Conservation (phyloP, 2,113 vertebrate genomes). For the Syrmaticus mikado region DNA sequence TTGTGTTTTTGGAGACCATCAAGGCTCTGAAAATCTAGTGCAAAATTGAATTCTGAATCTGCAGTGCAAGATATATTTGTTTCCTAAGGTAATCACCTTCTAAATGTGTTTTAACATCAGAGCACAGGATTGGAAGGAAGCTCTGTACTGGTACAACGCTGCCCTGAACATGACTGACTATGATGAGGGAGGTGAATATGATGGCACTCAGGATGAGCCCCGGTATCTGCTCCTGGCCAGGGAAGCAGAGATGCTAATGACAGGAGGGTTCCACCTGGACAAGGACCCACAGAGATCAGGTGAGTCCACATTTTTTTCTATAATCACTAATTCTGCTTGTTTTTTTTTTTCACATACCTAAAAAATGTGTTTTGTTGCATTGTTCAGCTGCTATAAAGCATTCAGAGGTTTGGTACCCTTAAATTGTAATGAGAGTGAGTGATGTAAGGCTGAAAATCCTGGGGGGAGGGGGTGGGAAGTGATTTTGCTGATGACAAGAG, state of each 20-base stretch:
- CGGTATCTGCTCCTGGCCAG: slow-evolving; percentile 89
- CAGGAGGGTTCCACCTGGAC: slow-evolving; percentile 80
- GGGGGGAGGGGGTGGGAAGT: neutral
- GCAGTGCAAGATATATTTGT: neutral
- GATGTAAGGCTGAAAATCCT: neutral
- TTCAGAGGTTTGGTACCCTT: neutral
- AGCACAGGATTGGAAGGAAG: slow-evolving; percentile 87
- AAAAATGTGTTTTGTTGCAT: neutral
- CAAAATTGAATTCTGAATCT: neutral
- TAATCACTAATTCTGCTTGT: neutral
- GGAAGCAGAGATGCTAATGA: slow-evolving; percentile 89
- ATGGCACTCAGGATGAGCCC: slow-evolving; percentile 92
- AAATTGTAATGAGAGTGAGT: neutral
- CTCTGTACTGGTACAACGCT: slow-evolving; percentile 87
- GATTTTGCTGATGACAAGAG: neutral
- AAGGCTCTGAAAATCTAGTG: neutral
- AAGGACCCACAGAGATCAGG: slow-evolving; percentile 90
- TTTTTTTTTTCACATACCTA: neutral
- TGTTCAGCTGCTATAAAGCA: neutral
- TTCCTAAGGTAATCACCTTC: neutral
- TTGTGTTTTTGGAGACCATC: neutral
- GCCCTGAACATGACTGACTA: slow-evolving; percentile 90
- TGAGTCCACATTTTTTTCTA: slow-evolving; percentile 20
- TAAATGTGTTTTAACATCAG: slow-evolving; percentile 64
- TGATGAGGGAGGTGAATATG: slow-evolving; percentile 94